These are phyloP conservation scores for Cryptotis parvus DNA, from an alignment of 2,113 vertebrate species.

Conservation along the genomic window DNA sequence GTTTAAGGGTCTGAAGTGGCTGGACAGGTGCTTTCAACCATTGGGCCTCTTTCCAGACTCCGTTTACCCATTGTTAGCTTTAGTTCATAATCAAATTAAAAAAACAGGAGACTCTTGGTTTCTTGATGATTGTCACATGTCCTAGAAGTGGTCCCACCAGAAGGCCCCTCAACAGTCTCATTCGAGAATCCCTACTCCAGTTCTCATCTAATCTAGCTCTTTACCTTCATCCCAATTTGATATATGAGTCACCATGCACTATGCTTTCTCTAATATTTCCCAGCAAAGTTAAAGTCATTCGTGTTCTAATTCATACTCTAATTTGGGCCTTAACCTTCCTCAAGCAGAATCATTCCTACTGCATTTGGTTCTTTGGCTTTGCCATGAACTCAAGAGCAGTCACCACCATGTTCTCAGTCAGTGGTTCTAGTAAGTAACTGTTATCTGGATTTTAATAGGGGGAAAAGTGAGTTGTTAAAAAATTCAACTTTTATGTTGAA, in stretches of 20 bases:
- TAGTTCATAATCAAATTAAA: too few species aligned
- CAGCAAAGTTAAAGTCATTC: not conserved
- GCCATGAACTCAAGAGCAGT: not conserved
- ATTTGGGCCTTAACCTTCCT: not conserved
- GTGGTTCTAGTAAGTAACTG: too few species aligned
- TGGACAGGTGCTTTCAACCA: too few species aligned
- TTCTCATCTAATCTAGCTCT: not conserved
- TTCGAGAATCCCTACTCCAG: not conserved
- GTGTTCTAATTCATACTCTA: not conserved
- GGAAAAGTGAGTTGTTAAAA: constrained; percentile 3
- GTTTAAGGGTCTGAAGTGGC: too few species aligned
- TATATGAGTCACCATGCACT: not conserved
- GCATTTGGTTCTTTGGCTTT: not conserved
- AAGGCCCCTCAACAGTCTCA: not conserved
- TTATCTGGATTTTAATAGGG: not conserved
- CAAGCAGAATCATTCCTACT: not conserved
- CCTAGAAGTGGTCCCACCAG: not conserved
- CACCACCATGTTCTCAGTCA: not conserved
- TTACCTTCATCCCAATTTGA: not conserved
- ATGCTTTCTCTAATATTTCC: not conserved
- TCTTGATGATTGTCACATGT: not conserved
- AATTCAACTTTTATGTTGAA: not conserved
- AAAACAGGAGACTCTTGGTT: not conserved
- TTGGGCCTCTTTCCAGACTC: too few species aligned
- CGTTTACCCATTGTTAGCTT: not conserved